Percentiles rank a stretch among this genome's conserved stretches.
Evolutionary conservation across 2,113 vertebrate genomes (phyloP).

Genomic region (Nycticryphes semicollaris): DNA sequence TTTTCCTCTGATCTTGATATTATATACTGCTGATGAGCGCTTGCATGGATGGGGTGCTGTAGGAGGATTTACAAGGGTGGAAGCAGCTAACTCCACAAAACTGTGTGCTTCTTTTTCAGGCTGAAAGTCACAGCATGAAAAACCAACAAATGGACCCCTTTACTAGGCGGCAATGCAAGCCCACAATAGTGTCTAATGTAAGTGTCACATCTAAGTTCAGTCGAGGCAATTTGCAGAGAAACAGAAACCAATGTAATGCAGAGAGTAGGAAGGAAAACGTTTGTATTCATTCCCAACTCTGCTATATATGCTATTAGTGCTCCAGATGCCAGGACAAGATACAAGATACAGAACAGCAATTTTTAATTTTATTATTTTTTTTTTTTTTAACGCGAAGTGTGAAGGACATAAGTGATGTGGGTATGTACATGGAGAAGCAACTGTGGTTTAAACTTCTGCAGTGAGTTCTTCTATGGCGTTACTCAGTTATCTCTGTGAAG

Average conservation of each 20-base stretch:
- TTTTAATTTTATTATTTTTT: too few species aligned
- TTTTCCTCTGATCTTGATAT: not conserved
- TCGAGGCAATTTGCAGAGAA: not conserved
- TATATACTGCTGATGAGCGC: not conserved
- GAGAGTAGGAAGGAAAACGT: not conserved
- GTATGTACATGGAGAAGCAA: not conserved
- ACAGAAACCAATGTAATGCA: not conserved
- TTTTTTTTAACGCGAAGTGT: not conserved
- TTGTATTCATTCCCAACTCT: not conserved
- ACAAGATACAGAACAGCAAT: too few species aligned
- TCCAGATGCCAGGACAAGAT: not conserved
- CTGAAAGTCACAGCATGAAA: constrained; percentile 95
- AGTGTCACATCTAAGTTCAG: constrained; percentile 41
- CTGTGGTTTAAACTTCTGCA: not conserved
- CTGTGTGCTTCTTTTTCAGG: constrained; percentile 72
- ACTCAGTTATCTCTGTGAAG: not conserved
- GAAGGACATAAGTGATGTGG: not conserved
- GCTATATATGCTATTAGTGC: not conserved
- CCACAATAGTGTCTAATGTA: constrained; percentile 99
- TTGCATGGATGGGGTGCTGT: not conserved
- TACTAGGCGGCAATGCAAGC: constrained; percentile 96
- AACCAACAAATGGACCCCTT: constrained; percentile 99
- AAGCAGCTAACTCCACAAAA: not conserved
- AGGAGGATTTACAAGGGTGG: not conserved
- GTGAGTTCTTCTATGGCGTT: not conserved